phyloP scores from a whole-genome alignment of 2,888 invertebrate genomes.

The Flabesymbios commensalis region DNA sequence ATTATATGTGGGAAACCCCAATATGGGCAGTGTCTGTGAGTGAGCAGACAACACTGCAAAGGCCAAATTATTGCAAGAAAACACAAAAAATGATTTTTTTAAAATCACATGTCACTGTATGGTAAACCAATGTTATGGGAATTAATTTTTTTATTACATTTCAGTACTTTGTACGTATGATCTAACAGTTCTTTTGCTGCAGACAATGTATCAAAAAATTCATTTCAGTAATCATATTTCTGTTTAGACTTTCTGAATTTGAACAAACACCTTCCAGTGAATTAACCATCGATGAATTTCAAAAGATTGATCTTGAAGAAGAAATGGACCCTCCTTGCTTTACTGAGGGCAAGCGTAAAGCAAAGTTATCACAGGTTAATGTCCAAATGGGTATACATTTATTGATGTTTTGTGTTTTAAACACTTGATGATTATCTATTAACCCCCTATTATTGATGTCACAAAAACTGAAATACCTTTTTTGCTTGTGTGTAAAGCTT shows the following conservation, averaged over 20 bases:
- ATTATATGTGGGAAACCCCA: no score
- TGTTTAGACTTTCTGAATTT: slow-evolving; percentile 78
- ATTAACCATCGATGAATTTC: slow-evolving; percentile 93
- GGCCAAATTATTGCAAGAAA: no score
- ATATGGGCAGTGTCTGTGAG: no score
- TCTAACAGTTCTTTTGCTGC: no score
- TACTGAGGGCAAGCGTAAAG: slow-evolving; percentile 85
- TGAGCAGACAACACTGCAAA: no score
- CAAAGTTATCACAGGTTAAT: slow-evolving; percentile 65
- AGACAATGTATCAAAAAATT: no score
- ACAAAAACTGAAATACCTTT: background rate
- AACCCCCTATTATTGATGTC: background rate
- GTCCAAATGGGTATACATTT: background rate
- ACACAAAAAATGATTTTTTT: no score
- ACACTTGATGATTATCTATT: background rate
- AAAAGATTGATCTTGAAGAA: slow-evolving; percentile 93
- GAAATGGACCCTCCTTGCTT: slow-evolving; percentile 96
- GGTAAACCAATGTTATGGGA: no score
- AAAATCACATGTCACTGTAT: no score
- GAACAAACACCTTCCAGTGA: slow-evolving; percentile 95
- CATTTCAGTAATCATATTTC: no score
- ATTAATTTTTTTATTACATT: no score
- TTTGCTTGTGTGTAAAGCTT: background rate
- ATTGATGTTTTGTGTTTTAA: background rate
- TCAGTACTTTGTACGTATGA: no score